phyloP scores from a whole-genome alignment of 2,797 vertebrate species.

The Crotalus adamanteus region DNA sequence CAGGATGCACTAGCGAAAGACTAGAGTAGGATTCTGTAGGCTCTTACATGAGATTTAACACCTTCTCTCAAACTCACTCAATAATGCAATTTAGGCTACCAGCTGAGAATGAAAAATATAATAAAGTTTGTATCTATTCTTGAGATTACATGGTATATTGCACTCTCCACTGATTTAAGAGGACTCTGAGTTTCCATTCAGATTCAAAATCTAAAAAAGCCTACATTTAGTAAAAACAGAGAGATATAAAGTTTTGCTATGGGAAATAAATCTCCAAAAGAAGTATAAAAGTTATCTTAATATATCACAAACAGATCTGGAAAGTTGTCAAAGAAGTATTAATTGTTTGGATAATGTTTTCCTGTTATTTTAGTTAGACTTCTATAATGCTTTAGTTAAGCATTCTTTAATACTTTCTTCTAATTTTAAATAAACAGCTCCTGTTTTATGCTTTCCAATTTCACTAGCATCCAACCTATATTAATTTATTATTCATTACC shows the following conservation, averaged over 20 bases:
- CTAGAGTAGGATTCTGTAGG: conserved; percentile 3
- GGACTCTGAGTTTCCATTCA: conserved; percentile 4
- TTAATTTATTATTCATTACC: background rate
- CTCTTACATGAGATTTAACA: conserved; percentile 27
- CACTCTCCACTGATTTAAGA: background rate
- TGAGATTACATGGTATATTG: conserved; percentile 26
- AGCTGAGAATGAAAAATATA: conserved; percentile 43
- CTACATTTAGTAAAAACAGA: conserved; percentile 31
- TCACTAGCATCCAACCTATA: conserved; percentile 5
- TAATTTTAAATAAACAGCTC: conserved; percentile 17
- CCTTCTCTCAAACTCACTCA: conserved; percentile 38
- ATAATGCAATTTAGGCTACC: conserved; percentile 45
- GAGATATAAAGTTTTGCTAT: conserved; percentile 1
- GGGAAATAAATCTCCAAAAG: background rate
- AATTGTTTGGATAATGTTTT: background rate
- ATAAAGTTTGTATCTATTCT: conserved; percentile 38
- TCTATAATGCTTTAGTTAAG: conserved; percentile 16
- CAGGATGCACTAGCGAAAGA: background rate
- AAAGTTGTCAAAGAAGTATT: conserved; percentile 4
- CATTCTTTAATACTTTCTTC: conserved; percentile 31
- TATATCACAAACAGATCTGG: background rate
- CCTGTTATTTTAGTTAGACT: conserved; percentile 17
- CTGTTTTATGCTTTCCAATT: background rate
- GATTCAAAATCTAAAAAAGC: conserved; percentile 13
- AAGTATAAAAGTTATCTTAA: conserved; percentile 10